Percentiles rank a stretch among this genome's conserved stretches.
These are phyloP conservation scores for Coracias cyanogaster DNA, from an alignment of 2,797 vertebrate genomes.

Conservation along the genomic window DNA sequence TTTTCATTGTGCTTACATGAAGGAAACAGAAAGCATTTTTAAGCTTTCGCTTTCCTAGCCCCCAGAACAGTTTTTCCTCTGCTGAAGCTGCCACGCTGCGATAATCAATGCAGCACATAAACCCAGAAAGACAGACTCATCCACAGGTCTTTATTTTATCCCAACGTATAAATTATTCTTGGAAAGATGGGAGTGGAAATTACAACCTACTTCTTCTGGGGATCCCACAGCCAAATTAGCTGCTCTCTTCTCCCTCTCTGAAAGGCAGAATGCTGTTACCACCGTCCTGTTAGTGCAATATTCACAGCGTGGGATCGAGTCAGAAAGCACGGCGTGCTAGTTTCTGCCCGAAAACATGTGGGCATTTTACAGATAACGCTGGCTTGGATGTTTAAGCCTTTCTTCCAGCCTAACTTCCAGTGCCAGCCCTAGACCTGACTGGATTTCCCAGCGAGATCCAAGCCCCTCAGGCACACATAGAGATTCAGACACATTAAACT, in stretches of 20 bases:
- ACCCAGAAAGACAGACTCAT: neutral
- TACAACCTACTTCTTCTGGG: neutral
- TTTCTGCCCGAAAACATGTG: neutral
- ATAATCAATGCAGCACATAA: neutral
- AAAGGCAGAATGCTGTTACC: neutral
- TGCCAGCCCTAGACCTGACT: neutral
- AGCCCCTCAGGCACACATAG: neutral
- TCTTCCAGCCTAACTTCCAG: neutral
- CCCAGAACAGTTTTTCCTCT: neutral
- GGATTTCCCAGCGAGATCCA: neutral
- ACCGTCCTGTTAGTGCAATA: neutral
- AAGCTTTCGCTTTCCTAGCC: neutral
- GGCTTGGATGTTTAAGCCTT: neutral
- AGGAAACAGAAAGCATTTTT: neutral
- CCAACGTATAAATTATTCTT: neutral
- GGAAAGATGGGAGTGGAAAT: neutral
- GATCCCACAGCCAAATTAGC: neutral
- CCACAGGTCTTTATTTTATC: neutral
- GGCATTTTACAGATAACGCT: neutral
- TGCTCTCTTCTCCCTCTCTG: neutral
- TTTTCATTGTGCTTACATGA: neutral
- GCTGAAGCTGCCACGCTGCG: neutral
- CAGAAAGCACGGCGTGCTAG: neutral
- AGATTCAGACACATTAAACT: neutral
- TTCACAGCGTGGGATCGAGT: neutral